Base-by-base conservation (phyloP, 2,797 vertebrate species). In the Liasis olivaceus region DNA sequence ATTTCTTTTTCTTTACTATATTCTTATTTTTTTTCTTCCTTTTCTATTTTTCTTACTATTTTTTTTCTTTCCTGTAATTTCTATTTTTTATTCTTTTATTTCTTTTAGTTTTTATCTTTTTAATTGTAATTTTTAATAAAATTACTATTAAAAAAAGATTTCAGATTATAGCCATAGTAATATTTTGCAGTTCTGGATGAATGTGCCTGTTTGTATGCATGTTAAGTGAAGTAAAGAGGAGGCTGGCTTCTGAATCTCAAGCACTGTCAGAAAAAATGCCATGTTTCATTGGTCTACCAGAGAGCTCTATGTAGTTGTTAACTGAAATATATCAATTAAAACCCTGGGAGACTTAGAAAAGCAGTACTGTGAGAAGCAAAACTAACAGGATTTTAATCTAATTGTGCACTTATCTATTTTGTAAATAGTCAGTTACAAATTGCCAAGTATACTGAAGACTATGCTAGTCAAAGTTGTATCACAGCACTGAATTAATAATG, bases 391-490 rank as follows among this genome's bases (percentile, higher is more conserved):
- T 77, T 94, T 94, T 86, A 81, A 62, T 89, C 60, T 91, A 77
- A 63, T 87, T 91, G 62, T 95, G 94, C 85, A 90, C 5, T 15
- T 91, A 17, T 59, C 54, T 42, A 9, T 86, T 54, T 91, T 59
- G 87, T 51, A 96, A 93, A 93, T 85, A 91, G 0, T 36, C 17
- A 13, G 1, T 87, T 72, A 90, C 42, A 92, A 92, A 95, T 93
- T 91, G 20, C 77, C 42, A 93, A 88, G 24, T 1, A 93, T 89
- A 85, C 81, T 90, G 51, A 93, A 90, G 51, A 14, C 0, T 72
- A 60, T 60, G 93, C 8, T 28, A 56, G 92, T 66, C 90, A 94
- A 92, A 91, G 89, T 91, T 93, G 31, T 22, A 87, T 89, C 92
- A 93, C 63, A 94, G 22, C 9, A 56, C 42, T 90, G 89, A n/a